Percentiles rank a stretch among this genome's conserved stretches.
These are phyloP conservation scores for Perca fluviatilis DNA, from an alignment of 2,113 vertebrate genomes.

Conservation along the genomic window DNA sequence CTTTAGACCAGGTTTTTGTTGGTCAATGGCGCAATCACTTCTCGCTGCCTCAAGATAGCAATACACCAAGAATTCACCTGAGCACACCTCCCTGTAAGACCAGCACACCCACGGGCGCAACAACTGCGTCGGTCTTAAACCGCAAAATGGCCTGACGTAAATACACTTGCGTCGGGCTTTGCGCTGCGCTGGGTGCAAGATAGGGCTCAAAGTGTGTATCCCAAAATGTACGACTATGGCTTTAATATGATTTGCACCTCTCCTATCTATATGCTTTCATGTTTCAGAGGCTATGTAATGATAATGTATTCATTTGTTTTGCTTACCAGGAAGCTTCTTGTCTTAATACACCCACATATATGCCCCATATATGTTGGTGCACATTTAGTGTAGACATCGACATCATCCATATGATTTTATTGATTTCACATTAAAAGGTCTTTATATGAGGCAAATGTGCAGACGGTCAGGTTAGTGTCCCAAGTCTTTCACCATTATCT, in stretches of 20 bases:
- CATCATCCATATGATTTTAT: slow-evolving; percentile 22
- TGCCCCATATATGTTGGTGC: not conserved
- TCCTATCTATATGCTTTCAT: not conserved
- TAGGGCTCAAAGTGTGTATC: too few species aligned
- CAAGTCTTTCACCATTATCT: slow-evolving; percentile 33
- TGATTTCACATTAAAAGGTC: slow-evolving; percentile 47
- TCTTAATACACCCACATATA: not conserved
- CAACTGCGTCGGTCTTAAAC: too few species aligned
- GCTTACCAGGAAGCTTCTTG: not conserved
- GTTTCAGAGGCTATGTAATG: not conserved
- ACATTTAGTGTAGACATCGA: not conserved
- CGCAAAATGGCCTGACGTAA: too few species aligned
- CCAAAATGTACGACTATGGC: not conserved
- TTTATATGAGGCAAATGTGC: slow-evolving; percentile 31
- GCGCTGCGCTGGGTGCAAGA: too few species aligned
- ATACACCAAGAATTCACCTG: too few species aligned
- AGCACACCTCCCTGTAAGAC: too few species aligned
- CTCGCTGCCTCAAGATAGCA: too few species aligned
- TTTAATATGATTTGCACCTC: not conserved
- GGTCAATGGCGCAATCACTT: too few species aligned
- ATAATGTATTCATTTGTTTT: slow-evolving; percentile 12
- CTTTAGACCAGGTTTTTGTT: too few species aligned
- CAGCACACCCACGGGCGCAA: too few species aligned
- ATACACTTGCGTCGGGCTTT: too few species aligned
- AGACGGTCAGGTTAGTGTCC: slow-evolving; percentile 4